phyloP scores from a whole-genome alignment of 2,113 vertebrate species.

The Protomyctophum bolini region DNA sequence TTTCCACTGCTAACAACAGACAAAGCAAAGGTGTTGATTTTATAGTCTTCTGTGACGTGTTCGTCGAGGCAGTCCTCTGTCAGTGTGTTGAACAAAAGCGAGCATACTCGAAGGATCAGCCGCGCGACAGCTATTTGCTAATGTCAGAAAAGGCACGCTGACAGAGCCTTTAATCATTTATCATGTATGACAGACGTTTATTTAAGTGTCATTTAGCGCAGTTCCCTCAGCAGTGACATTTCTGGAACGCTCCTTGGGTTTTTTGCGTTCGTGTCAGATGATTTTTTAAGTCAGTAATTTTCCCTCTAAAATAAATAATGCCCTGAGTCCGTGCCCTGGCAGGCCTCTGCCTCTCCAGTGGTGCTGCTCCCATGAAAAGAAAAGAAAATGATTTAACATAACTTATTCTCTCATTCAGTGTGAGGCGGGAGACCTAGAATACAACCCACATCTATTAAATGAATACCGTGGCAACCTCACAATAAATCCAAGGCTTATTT shows the following conservation, averaged over 20 bases:
- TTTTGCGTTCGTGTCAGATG: conserved; percentile 48
- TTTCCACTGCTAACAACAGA: conserved; percentile 56
- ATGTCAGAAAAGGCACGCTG: conserved; percentile 47
- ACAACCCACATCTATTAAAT: conserved; percentile 50
- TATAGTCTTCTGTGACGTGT: conserved; percentile 58
- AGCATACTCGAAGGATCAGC: conserved; percentile 17
- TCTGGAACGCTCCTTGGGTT: conserved; percentile 61
- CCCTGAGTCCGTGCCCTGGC: conserved; percentile 56
- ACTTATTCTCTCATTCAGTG: conserved; percentile 55
- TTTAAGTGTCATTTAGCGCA: conserved; percentile 59
- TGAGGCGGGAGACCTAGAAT: conserved; percentile 41
- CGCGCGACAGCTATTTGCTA: conserved; percentile 32
- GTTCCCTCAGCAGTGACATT: conserved; percentile 55
- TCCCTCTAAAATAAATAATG: conserved; percentile 69
- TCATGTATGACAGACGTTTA: conserved; percentile 63
- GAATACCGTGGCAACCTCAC: conserved; percentile 48
- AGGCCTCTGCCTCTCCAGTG: conserved; percentile 42
- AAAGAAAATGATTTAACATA: conserved; percentile 39
- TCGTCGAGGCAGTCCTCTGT: conserved; percentile 40
- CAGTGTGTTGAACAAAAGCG: conserved; percentile 32
- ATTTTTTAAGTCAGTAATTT: conserved; percentile 67
- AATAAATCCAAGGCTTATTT: conserved; percentile 52
- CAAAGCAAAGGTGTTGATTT: conserved; percentile 60
- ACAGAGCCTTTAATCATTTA: conserved; percentile 66
- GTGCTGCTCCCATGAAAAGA: conserved; percentile 28